These are phyloP conservation scores for Pseudochromis fuscus DNA, from an alignment of 2,797 vertebrate species.

Conservation along the genomic window DNA sequence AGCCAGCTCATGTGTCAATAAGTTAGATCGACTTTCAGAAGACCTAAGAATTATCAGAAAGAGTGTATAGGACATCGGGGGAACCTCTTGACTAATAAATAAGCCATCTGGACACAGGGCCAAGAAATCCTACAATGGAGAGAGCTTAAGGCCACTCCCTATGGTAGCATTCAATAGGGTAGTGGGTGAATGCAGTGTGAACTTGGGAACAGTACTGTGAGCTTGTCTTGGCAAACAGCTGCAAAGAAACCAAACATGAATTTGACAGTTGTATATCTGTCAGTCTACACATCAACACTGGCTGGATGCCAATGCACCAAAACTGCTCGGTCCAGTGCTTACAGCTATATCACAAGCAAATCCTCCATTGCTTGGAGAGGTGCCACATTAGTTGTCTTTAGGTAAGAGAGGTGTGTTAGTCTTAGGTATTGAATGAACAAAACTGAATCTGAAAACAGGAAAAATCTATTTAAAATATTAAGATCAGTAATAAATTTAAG, in stretches of 20 bases:
- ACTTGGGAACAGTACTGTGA: slow-evolving; percentile 10
- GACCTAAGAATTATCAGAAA: slow-evolving; percentile 45
- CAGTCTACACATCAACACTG: slow-evolving; percentile 39
- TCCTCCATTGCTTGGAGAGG: slow-evolving; percentile 26
- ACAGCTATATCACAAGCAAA: slow-evolving; percentile 33
- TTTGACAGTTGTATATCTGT: slow-evolving; percentile 52
- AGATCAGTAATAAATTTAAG: not conserved
- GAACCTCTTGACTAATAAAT: slow-evolving; percentile 32
- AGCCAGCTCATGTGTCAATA: not conserved
- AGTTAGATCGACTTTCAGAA: slow-evolving; percentile 40
- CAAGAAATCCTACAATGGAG: slow-evolving; percentile 29
- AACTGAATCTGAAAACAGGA: slow-evolving; percentile 11
- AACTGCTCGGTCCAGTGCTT: slow-evolving; percentile 22
- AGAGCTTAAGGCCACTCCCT: slow-evolving; percentile 3
- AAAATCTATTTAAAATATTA: slow-evolving; percentile 11
- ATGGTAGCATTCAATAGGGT: slow-evolving; percentile 19
- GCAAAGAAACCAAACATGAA: slow-evolving; percentile 25
- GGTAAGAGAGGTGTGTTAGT: slow-evolving; percentile 19
- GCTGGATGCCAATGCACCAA: slow-evolving; percentile 36
- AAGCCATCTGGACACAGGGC: slow-evolving; percentile 27
- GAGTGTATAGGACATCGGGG: slow-evolving; percentile 11
- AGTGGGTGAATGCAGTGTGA: slow-evolving; percentile 7
- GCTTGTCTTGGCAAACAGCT: slow-evolving; percentile 41
- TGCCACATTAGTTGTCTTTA: slow-evolving; percentile 25
- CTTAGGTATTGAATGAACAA: slow-evolving; percentile 14